Evolutionary conservation across 2,797 vertebrate species (phyloP), one percentile per base, ranked within the genome.

Genomic region (Cephalopachus bancanus): DNA sequence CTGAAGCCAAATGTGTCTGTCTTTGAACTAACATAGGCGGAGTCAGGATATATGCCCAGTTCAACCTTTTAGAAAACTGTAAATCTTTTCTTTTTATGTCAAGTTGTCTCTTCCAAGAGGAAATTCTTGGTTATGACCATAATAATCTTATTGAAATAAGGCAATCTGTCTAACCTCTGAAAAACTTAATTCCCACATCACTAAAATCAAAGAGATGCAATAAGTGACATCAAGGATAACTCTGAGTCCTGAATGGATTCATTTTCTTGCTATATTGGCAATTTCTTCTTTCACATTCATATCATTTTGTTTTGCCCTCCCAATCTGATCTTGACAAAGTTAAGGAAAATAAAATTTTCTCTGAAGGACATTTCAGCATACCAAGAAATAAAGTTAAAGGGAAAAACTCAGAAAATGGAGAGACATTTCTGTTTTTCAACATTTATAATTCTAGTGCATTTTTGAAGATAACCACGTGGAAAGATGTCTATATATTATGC

Each of bases 281-380:
- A 59, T 3, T 80, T 84, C 84, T 95, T 69, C 37, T 69, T 80
- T 71, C 26, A 33, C 7, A 24, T 80, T 83, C 64, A 64, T 22
- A 89, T 87, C 17, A 15, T 49, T 92, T 75, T 93, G 11, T 79
- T 94, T 84, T 76, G n/a, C 22, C 67, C 22, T 90, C 80, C 28
- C 37, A 62, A 65, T 60, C 57, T 60, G 60, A 88, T 91, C 5
- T 57, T 71, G 86, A 83, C 44, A 79, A 90, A 86, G 30, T 83
- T 81, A 76, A 30, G 57, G 17, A 74, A 87, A 84, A 85, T 84
- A 14, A 88, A 91, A 81, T 67, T 84, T 88, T 93, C 10, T 80
- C 37, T 62, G n/a, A 94, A 81, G 24, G 44, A 57, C 33, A 62
- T 84, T 84, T 72, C 22, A 74, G 7, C 17, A 91, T 17, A 81